A percentile compares a stretch with the other conserved stretches of the same genome.
Conservation (phyloP, 2,113 vertebrate species). For the Echinops telfairi region DNA sequence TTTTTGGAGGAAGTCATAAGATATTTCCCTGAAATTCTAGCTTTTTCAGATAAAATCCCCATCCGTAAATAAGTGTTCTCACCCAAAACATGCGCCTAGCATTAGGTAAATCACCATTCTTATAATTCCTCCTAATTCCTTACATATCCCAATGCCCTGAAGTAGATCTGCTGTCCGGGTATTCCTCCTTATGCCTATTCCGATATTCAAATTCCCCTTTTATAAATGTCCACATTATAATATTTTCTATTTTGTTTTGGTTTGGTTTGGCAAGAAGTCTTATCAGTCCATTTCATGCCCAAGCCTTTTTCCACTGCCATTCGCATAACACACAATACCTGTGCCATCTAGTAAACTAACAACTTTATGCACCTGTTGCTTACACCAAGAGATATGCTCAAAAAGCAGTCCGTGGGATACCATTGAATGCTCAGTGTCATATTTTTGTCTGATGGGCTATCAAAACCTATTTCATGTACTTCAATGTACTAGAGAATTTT, state of each 20-base stretch:
- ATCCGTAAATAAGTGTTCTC: not conserved
- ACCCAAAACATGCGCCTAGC: not conserved
- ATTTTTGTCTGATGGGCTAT: rapidly evolving
- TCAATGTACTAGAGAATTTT: not conserved
- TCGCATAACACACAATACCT: not conserved
- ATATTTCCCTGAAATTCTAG: not conserved
- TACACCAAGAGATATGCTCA: not conserved
- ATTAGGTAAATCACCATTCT: not conserved
- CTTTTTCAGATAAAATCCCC: not conserved
- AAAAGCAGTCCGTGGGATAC: not conserved
- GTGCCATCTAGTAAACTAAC: not conserved
- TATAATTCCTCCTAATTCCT: not conserved
- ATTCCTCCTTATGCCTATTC: not conserved
- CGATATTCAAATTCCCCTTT: not conserved
- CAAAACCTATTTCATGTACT: not conserved
- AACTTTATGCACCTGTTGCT: not conserved
- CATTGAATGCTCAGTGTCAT: not conserved
- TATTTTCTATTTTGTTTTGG: not conserved
- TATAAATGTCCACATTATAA: not conserved
- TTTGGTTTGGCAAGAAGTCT: not conserved
- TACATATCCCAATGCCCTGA: not conserved
- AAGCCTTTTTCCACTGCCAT: not conserved
- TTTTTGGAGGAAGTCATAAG: slow-evolving; percentile 2
- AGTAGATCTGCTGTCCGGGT: not conserved
- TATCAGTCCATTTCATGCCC: not conserved